A percentile compares a stretch with the other conserved stretches of the same genome.
phyloP scores from a whole-genome alignment of 2,888 invertebrate species.

The Macrosiphum euphorbiae region DNA sequence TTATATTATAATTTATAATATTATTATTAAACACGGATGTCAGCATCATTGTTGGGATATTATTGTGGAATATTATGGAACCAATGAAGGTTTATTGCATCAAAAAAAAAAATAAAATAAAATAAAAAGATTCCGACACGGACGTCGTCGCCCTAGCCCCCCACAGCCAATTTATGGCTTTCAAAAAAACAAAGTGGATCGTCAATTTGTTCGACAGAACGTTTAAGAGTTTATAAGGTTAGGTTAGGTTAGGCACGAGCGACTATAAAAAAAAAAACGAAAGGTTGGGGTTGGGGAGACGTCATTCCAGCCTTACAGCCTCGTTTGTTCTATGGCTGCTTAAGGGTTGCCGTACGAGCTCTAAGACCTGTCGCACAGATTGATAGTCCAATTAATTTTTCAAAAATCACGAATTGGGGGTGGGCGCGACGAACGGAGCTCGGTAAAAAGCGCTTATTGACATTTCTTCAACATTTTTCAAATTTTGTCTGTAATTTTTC shows the following conservation, averaged over 20 bases:
- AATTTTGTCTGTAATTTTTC: neutral
- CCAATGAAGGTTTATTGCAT: neutral
- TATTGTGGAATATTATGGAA: neutral
- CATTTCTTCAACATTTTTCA: neutral
- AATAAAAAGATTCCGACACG: neutral
- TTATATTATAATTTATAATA: neutral
- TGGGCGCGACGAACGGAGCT: neutral
- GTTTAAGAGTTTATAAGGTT: conserved; percentile 5
- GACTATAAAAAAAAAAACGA: neutral
- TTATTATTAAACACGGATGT: neutral
- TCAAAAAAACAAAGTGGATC: neutral
- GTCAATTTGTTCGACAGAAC: neutral
- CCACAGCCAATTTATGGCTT: neutral
- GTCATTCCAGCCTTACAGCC: neutral
- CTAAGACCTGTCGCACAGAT: neutral
- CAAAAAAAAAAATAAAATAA: no score
- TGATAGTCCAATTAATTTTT: conserved; percentile 2
- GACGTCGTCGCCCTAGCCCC: neutral
- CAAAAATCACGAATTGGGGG: neutral
- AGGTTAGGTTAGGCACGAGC: neutral
- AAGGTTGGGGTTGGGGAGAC: neutral
- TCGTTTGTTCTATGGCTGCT: neutral
- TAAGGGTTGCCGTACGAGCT: neutral
- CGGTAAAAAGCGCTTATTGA: neutral
- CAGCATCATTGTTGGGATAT: neutral